Evolutionary conservation across 2,797 vertebrate species (phyloP).

Genomic region (Chromobotia macracanthus): DNA sequence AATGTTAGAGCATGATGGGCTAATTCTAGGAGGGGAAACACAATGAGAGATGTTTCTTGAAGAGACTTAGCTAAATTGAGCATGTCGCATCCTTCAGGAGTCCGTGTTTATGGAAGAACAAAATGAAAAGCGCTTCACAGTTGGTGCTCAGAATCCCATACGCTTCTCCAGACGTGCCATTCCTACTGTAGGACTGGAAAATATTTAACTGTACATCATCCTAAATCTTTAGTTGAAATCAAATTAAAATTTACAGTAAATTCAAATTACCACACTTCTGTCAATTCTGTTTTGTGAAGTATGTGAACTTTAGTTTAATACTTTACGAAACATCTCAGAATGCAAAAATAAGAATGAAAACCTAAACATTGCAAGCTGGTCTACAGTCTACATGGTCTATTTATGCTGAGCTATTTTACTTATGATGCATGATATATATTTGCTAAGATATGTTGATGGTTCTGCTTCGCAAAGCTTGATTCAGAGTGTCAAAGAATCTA

Average conservation of each 20-base stretch:
- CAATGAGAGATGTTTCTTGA: slow-evolving; percentile 52
- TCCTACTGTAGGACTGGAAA: slow-evolving; percentile 64
- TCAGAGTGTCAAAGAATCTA: no score
- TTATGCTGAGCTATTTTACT: neutral
- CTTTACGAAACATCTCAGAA: no score
- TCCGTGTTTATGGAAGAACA: slow-evolving; percentile 65
- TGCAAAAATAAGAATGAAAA: no score
- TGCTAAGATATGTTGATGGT: no score
- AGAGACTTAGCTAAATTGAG: slow-evolving; percentile 74
- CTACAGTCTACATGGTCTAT: no score
- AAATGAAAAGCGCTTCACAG: slow-evolving; percentile 60
- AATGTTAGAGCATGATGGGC: slow-evolving; percentile 36
- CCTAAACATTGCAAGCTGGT: no score
- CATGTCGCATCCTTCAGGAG: slow-evolving; percentile 73
- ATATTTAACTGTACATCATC: slow-evolving; percentile 22
- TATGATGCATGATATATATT: no score
- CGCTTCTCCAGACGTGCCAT: slow-evolving; percentile 55
- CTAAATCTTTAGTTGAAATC: slow-evolving; percentile 44
- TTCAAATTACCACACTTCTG: slow-evolving; percentile 7
- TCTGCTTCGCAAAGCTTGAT: no score
- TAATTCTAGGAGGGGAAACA: slow-evolving; percentile 44
- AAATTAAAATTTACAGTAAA: neutral
- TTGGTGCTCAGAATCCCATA: slow-evolving; percentile 53
- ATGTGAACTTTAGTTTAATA: no score
- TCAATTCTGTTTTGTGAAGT: neutral